Base-by-base conservation (phyloP, 2,888 invertebrate genomes). In the Lasius fuliginosus region DNA sequence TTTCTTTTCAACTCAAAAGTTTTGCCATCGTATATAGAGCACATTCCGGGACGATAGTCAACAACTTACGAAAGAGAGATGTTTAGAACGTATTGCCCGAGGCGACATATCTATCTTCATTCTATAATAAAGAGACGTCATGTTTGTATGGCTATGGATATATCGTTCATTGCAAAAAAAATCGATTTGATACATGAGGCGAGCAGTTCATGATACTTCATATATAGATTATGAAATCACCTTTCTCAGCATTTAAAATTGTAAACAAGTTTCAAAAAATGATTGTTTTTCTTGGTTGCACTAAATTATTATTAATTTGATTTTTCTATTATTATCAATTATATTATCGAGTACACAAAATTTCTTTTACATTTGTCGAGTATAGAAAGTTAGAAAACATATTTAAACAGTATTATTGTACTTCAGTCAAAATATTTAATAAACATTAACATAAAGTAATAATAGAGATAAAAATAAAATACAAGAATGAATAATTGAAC, bases 41-140 rank as follows among this genome's bases (percentile, higher is more conserved):
- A 69, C 46, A 69, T 79, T 69, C 60, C 42, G 12, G 33, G 69
- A 79, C 58, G 79, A 79, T 69, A 60, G 69, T 53, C 18, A 18
- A 18, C 49, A n/a, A 69, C 60, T 79, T 69, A 69, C 79, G 69
- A 79, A 79, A 79, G 69, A 79, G 60, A 79, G 79, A 69, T 79
- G 69, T 79, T 79, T 79, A 79, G 79, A 79, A 79, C 15, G 69
- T 69, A 69, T 69, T 12, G 60, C 69, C 27, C 12, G 18, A 12
- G 11, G 69, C 60, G 77, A 68, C 77, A 27, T 58, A 58, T 56
- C 67, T 67, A 68, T 58, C 68, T 77, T 77, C 77, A 42, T 68
- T 68, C 30, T 49, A 30, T 40, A 77, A 67, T 68, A 58, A 77
- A 77, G 77, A 30, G 77, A n/a, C 68, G 15, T 42, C n/a, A 11